These are phyloP conservation scores for Ondatra zibethicus DNA, from an alignment of 2,113 vertebrate species.

Conservation along the genomic window DNA sequence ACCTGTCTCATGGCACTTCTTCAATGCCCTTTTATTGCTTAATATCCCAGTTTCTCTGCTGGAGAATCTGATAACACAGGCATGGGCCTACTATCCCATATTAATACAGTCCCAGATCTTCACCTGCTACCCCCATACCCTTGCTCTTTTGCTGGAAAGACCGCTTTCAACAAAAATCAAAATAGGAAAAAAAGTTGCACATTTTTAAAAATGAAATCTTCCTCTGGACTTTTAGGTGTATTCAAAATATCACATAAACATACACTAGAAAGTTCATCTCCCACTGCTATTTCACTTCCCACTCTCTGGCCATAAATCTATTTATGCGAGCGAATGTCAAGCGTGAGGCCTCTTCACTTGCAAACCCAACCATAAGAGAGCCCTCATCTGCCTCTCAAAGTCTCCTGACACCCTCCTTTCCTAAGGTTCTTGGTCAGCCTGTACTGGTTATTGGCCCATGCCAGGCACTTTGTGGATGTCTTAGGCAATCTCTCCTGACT, in stretches of 20 bases:
- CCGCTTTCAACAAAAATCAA: background rate
- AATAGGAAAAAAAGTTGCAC: background rate
- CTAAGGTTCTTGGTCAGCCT: background rate
- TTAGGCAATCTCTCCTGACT: background rate
- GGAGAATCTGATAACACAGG: background rate
- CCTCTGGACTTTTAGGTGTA: background rate
- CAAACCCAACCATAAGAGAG: background rate
- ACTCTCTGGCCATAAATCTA: background rate
- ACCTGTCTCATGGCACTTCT: background rate
- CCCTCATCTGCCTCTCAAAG: background rate
- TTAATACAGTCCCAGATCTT: background rate
- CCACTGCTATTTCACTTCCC: background rate
- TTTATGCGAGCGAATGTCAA: background rate
- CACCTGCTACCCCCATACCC: background rate
- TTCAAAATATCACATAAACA: constrained; percentile 21
- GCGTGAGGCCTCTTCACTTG: background rate
- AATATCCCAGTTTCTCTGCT: background rate
- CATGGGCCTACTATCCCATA: background rate
- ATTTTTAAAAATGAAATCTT: background rate
- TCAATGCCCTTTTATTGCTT: background rate
- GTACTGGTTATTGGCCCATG: background rate
- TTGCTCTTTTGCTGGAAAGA: background rate
- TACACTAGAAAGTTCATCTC: background rate
- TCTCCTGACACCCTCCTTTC: background rate
- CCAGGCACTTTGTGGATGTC: background rate